A percentile compares a stretch with the other conserved stretches of the same genome.
These are phyloP conservation scores for Buathra laborator DNA, from an alignment of 2,888 invertebrate genomes.

Conservation along the genomic window DNA sequence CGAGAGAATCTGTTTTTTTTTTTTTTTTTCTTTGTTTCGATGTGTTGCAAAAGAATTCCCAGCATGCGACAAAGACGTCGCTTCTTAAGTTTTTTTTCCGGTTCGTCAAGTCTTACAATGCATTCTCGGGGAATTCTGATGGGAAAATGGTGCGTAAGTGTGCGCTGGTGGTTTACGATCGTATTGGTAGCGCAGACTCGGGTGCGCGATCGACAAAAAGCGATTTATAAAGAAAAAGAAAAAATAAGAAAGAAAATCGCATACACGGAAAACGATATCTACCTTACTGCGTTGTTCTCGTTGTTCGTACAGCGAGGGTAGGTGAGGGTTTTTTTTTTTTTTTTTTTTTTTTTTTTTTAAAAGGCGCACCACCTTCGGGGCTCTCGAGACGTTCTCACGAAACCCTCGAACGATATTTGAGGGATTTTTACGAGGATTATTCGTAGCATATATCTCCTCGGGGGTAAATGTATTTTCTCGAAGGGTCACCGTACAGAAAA, in stretches of 20 bases:
- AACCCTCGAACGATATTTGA: constrained; percentile 38
- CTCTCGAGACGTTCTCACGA: constrained; percentile 54
- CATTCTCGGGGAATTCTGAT: background rate
- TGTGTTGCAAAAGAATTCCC: background rate
- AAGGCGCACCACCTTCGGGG: constrained; percentile 41
- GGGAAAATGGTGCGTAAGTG: constrained; percentile 15
- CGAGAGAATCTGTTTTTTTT: no score
- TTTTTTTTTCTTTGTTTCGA: background rate
- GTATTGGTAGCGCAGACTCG: background rate
- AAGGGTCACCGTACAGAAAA: constrained; percentile 42
- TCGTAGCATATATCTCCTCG: constrained; percentile 27
- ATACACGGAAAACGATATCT: constrained; percentile 22
- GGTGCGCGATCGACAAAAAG: background rate
- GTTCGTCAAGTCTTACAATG: constrained; percentile 29
- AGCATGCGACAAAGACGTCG: background rate
- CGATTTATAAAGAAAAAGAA: constrained; percentile 18
- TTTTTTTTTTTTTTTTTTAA: constrained; percentile 3
- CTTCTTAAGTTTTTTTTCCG: background rate
- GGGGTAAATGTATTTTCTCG: constrained; percentile 42
- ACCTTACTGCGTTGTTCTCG: constrained; percentile 20
- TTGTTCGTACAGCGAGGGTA: constrained; percentile 4
- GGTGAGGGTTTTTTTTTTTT: constrained; percentile 18
- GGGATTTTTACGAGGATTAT: constrained; percentile 56
- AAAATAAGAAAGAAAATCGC: constrained; percentile 43
- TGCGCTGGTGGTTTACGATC: background rate